Conservation (phyloP, 53 echinoderm and acorn worm species). For the Apostichopus leukothele region DNA sequence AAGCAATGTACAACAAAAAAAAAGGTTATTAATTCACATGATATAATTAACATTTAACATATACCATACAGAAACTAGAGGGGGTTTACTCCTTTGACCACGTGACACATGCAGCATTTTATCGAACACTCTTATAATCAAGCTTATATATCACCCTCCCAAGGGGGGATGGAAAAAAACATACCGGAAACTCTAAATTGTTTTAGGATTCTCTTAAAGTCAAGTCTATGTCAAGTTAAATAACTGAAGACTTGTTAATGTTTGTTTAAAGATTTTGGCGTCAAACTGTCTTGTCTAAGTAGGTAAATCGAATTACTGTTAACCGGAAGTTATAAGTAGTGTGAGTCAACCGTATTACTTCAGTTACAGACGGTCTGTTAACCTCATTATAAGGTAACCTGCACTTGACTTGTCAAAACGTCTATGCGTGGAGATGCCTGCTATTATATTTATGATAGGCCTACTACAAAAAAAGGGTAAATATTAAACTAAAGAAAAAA, state of each 20-base stretch:
- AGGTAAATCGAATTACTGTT: conserved; percentile 27
- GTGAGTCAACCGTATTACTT: conserved; percentile 29
- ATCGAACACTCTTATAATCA: too few species aligned
- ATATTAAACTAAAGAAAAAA: too few species aligned
- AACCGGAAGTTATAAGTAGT: conserved; percentile 18
- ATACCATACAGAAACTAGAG: too few species aligned
- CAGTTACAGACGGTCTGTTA: conserved; percentile 25
- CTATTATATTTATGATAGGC: too few species aligned
- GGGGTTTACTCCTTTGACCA: too few species aligned
- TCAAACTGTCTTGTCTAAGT: conserved; percentile 20
- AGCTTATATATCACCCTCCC: too few species aligned
- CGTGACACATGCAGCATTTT: too few species aligned
- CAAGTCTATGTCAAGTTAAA: neutral
- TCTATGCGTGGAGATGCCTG: too few species aligned
- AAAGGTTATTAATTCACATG: too few species aligned
- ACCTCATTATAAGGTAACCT: conserved; percentile 34
- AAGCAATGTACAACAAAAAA: too few species aligned
- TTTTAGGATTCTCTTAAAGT: neutral
- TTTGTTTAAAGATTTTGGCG: conserved; percentile 45
- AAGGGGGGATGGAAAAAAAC: neutral
- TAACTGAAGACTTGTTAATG: conserved; percentile 6
- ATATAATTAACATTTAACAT: too few species aligned
- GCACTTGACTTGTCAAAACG: conserved; percentile 19
- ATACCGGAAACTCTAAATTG: neutral
- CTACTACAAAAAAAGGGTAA: too few species aligned